phyloP scores from a whole-genome alignment of 92 coral and sea anemone species.

The Palythoa heliodiscus region DNA sequence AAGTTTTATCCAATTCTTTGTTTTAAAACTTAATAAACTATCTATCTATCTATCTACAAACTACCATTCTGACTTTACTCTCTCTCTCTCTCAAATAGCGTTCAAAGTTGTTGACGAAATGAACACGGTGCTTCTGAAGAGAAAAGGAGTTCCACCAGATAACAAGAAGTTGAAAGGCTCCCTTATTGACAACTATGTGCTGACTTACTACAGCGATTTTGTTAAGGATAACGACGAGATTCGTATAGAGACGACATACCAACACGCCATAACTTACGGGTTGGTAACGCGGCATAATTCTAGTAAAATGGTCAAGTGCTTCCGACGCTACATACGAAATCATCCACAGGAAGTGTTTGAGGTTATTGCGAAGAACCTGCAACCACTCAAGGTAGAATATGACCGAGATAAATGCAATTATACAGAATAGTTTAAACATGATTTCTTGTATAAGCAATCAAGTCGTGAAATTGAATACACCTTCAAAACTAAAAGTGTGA shows the following conservation, averaged over 20 bases:
- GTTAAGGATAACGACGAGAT: constrained; percentile 67
- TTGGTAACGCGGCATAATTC: constrained; percentile 71
- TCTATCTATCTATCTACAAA: too few species aligned
- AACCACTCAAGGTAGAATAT: constrained; percentile 86
- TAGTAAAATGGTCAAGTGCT: constrained; percentile 66
- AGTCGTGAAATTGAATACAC: too few species aligned
- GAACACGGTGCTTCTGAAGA: constrained; percentile 69
- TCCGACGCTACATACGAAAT: constrained; percentile 81
- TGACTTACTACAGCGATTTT: constrained; percentile 85
- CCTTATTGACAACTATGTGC: constrained; percentile 91
- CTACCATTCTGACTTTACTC: background rate
- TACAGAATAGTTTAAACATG: too few species aligned
- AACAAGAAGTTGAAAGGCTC: constrained; percentile 64
- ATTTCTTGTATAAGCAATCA: too few species aligned
- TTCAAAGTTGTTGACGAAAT: constrained; percentile 70
- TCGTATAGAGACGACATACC: constrained; percentile 81
- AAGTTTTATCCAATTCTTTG: too few species aligned
- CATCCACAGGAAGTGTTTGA: constrained; percentile 97
- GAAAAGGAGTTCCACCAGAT: background rate
- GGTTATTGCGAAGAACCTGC: constrained; percentile 78
- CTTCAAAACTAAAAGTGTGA: too few species aligned
- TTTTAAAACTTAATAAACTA: too few species aligned
- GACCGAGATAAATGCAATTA: too few species aligned
- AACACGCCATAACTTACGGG: constrained; percentile 94
- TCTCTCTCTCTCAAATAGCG: constrained; percentile 49